A percentile compares a stretch with the other conserved stretches of the same genome.
These are phyloP conservation scores for Nibea coibor DNA, from an alignment of 2,113 vertebrate species.

Conservation along the genomic window DNA sequence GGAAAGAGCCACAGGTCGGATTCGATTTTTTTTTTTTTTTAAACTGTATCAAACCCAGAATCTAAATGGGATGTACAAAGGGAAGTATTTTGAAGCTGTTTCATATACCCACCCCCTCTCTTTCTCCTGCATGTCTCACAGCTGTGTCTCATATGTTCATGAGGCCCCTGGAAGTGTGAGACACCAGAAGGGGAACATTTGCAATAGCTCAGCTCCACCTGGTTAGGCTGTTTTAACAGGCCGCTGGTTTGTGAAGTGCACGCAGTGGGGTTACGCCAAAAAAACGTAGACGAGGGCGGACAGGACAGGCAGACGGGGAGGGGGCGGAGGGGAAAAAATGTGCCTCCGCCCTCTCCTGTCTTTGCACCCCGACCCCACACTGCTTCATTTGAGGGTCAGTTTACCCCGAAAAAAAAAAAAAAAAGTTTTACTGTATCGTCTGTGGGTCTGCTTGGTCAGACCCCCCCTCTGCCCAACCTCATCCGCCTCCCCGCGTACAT, in stretches of 20 bases:
- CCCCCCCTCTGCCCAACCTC: slow-evolving; percentile 49
- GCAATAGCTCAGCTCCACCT: slow-evolving; percentile 82
- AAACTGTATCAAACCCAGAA: slow-evolving; percentile 31
- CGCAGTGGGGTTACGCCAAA: slow-evolving; percentile 65
- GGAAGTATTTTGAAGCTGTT: slow-evolving; percentile 63
- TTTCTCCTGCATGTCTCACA: slow-evolving; percentile 74
- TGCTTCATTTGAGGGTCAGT: slow-evolving; percentile 77
- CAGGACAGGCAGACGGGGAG: slow-evolving; percentile 38
- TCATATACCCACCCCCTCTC: slow-evolving; percentile 59
- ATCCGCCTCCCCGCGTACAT: slow-evolving; percentile 54
- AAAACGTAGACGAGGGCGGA: slow-evolving; percentile 68
- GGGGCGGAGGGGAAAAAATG: slow-evolving; percentile 41
- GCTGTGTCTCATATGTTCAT: slow-evolving; percentile 84
- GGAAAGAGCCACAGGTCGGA: too few species aligned
- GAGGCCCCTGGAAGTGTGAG: slow-evolving; percentile 80
- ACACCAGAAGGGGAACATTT: slow-evolving; percentile 81
- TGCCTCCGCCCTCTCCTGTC: slow-evolving; percentile 40
- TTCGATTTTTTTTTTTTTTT: neutral
- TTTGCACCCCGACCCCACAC: slow-evolving; percentile 65
- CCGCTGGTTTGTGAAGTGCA: slow-evolving; percentile 63
- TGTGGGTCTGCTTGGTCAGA: slow-evolving; percentile 56
- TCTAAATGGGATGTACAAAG: slow-evolving; percentile 54
- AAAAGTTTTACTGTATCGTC: slow-evolving; percentile 74
- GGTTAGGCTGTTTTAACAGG: slow-evolving; percentile 80
- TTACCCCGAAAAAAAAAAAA: slow-evolving; percentile 57